A percentile compares a stretch with the other conserved stretches of the same genome.
Conservation (phyloP, 1,140 invertebrate species). For the Gonatopus flavifemur region DNA sequence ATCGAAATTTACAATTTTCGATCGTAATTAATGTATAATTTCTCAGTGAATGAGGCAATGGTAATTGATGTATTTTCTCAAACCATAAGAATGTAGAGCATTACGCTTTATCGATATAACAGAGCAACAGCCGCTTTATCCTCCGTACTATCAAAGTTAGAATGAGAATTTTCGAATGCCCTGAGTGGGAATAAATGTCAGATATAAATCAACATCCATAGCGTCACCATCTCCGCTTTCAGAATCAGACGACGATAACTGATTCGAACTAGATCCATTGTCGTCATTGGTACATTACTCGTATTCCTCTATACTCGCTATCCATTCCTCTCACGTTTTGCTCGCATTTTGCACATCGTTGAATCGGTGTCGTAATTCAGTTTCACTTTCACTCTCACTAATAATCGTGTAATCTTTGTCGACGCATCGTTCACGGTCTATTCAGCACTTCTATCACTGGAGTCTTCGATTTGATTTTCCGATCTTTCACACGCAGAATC, state of each 20-base stretch:
- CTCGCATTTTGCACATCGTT: conserved; percentile 31
- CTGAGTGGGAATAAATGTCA: no score
- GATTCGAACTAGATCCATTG: conserved; percentile 20
- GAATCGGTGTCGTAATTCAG: conserved; percentile 20
- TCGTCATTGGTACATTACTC: conserved; percentile 24
- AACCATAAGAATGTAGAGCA: conserved; percentile 47
- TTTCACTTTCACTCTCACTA: conserved; percentile 29
- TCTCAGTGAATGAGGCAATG: conserved; percentile 60
- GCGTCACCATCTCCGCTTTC: conserved; percentile 15
- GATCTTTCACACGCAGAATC: neutral
- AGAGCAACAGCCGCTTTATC: conserved; percentile 9
- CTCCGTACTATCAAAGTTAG: no score
- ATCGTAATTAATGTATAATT: conserved; percentile 62
- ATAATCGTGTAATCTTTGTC: conserved; percentile 19
- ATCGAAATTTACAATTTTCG: conserved; percentile 51
- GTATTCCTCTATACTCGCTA: conserved; percentile 29
- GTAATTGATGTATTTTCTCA: conserved; percentile 59
- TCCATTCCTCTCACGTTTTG: conserved; percentile 61
- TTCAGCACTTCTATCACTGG: neutral
- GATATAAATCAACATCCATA: conserved; percentile 15
- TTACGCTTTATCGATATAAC: conserved; percentile 31
- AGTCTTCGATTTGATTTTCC: neutral
- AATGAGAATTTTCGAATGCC: neutral
- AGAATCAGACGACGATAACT: conserved; percentile 14
- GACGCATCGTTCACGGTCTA: neutral